A percentile compares a stretch with the other conserved stretches of the same genome.
Conservation (phyloP, 2,888 invertebrate genomes). For the Philereme vetulata region DNA sequence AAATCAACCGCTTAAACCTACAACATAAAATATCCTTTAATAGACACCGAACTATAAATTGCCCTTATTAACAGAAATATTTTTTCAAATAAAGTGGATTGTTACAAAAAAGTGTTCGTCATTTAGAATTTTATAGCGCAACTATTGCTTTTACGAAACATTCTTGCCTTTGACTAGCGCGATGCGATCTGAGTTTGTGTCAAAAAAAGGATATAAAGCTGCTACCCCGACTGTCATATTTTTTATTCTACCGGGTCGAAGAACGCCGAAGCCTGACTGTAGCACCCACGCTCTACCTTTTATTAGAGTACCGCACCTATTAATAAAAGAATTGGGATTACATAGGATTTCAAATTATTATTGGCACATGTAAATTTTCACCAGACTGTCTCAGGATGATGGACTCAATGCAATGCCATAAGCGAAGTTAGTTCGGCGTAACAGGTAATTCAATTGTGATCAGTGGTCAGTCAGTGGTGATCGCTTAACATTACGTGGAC, state of each 20-base stretch:
- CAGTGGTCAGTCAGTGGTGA: too few relatives aligned
- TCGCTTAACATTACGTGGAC: too few relatives aligned
- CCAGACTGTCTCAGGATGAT: too few relatives aligned
- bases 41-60: conserved; percentile 73
- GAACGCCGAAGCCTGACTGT: conserved; percentile 29
- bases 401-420: too few relatives aligned
- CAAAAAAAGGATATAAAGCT: conserved; percentile 77
- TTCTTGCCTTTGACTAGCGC: conserved; percentile 59
- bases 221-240: conserved; percentile 65
- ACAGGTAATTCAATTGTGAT: too few relatives aligned
- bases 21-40: conserved; percentile 77
- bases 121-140: conserved; percentile 74
- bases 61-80: conserved; percentile 77
- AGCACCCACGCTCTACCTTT: conserved; percentile 35
- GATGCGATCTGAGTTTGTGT: conserved; percentile 80
- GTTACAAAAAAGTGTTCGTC: conserved; percentile 67
- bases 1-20: conserved; percentile 67
- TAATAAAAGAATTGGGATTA: too few relatives aligned
- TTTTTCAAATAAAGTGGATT: conserved; percentile 65
- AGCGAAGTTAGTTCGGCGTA: too few relatives aligned
- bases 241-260: conserved; percentile 48
- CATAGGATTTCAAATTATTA: too few relatives aligned
- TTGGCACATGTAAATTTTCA: too few relatives aligned
- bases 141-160: conserved; percentile 66
- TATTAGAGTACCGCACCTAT: too few relatives aligned